Conservation (phyloP, 2,113 vertebrate species). For the Strix aluco region DNA sequence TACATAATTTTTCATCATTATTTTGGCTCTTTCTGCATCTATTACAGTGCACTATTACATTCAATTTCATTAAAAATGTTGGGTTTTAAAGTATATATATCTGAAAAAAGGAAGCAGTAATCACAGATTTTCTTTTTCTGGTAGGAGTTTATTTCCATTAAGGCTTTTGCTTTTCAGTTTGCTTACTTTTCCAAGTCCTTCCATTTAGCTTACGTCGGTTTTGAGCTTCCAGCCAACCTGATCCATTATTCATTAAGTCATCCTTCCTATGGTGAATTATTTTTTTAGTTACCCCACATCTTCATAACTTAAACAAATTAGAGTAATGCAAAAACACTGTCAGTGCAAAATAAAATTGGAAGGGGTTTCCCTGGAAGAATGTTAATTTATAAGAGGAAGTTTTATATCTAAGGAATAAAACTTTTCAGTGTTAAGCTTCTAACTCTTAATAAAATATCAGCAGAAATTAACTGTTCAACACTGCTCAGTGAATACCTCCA, state of each 20-base stretch:
- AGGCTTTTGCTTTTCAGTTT: background rate
- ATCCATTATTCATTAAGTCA: background rate
- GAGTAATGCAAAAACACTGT: background rate
- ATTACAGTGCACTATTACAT: background rate
- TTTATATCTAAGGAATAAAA: background rate
- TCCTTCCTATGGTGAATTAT: background rate
- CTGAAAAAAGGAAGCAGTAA: background rate
- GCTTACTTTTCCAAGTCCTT: background rate
- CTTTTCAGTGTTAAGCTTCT: background rate
- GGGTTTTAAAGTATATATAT: background rate
- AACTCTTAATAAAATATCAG: background rate
- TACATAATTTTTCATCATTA: background rate
- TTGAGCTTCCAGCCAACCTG: background rate
- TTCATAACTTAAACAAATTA: background rate
- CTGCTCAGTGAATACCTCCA: background rate
- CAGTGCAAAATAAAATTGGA: background rate
- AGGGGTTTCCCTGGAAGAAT: background rate
- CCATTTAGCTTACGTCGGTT: background rate
- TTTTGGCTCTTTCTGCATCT: background rate
- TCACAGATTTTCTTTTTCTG: background rate
- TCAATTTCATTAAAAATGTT: background rate
- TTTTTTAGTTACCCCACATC: background rate
- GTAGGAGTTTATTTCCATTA: background rate
- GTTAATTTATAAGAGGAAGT: background rate
- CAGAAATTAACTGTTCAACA: background rate